phyloP scores from a whole-genome alignment of 2,888 invertebrate species.

The Plagodis dolabraria region DNA sequence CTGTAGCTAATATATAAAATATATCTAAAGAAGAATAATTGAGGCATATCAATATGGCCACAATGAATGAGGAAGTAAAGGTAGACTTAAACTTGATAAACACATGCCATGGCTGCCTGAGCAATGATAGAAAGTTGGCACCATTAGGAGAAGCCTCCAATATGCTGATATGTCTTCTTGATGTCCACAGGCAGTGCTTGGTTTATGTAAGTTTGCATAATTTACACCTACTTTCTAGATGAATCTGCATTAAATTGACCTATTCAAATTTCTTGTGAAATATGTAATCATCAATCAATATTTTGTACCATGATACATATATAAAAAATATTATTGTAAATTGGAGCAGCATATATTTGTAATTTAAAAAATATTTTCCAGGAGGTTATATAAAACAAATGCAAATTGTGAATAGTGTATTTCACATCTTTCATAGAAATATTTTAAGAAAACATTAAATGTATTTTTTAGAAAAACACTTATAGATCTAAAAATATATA shows the following conservation, averaged over 20 bases:
- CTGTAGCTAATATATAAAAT: too few relatives aligned
- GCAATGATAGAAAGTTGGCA: constrained; percentile 16
- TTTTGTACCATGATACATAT: too few relatives aligned
- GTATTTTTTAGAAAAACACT: too few relatives aligned
- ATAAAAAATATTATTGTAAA: too few relatives aligned
- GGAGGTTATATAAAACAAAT: too few relatives aligned
- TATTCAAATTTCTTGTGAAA: neutral
- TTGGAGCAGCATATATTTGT: too few relatives aligned
- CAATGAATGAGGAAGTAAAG: constrained; percentile 24
- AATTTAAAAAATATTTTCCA: too few relatives aligned
- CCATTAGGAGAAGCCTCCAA: constrained; percentile 24
- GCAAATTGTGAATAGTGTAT: too few relatives aligned
- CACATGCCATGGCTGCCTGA: constrained; percentile 32
- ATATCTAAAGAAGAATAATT: too few relatives aligned
- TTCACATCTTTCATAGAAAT: too few relatives aligned
- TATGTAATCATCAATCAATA: neutral
- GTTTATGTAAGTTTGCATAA: constrained; percentile 29
- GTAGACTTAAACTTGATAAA: constrained; percentile 22
- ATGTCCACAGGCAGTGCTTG: constrained; percentile 23
- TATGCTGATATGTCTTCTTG: constrained; percentile 20
- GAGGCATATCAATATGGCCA: neutral
- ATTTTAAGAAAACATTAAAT: too few relatives aligned
- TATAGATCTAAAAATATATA: too few relatives aligned
- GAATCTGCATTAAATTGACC: neutral
- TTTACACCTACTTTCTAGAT: neutral